Evolutionary conservation across 2,888 invertebrate genomes (phyloP), one percentile per base, ranked within the genome.

Genomic region (Nymphalis urticae): DNA sequence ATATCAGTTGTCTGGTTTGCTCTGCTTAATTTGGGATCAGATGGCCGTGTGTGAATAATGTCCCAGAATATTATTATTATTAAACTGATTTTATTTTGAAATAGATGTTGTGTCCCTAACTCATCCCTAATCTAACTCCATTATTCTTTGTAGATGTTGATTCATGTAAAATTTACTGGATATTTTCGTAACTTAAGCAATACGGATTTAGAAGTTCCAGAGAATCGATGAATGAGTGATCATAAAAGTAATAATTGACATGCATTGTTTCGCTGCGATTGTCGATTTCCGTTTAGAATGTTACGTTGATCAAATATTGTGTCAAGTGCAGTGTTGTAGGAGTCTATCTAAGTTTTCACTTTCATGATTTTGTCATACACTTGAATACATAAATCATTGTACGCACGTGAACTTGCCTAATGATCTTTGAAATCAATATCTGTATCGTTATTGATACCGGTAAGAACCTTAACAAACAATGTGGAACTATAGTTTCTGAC

Each of bases 281-380:
- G 64, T 60, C 59, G 67, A 75, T 77, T 80, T 77, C 76, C 77
- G 77, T 75, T 75, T 75, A 73, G 68, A 75, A 74, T 71, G 75
- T 79, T 80, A 77, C 78, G 76, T 76, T 74, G 73, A 75, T 73
- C 72, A 77, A 82, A 77, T 81, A 81, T 82, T 83, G 80, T 79
- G 79, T 80, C 83, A 85, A 80, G 78, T 78, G 81, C 79, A 82
- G 76, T 75, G 82, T 84, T 81, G 72, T 81, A 82, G 80, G 78
- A 81, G 78, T 83, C 79, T 79, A 80, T 80, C 77, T 75, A 64
- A 80, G 85, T 89, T 89, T 88, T 89, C 89, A 86, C 89, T 86
- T 85, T 80, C 80, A 81, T 80, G 79, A 79, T 82, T 85, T 82
- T 80, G 80, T 82, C 79, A 81, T 80, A 81, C 82, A 78, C 75